Conservation (phyloP, 2,797 vertebrate species). For the Cebuella pygmaea region DNA sequence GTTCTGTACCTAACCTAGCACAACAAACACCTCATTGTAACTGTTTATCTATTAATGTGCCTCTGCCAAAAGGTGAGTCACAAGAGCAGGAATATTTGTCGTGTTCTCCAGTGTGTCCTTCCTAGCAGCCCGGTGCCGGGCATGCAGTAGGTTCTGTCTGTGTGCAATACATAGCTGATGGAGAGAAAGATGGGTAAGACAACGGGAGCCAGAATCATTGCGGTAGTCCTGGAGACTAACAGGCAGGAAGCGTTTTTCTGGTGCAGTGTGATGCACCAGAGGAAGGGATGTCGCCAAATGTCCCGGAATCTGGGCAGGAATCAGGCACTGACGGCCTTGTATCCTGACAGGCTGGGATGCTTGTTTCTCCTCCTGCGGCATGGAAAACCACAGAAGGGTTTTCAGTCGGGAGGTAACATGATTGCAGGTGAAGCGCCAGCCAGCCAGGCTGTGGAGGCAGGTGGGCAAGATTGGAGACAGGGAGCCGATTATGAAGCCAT, state of each 20-base stretch:
- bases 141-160: neutral
- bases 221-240: neutral
- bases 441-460: neutral
- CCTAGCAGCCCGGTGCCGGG: neutral
- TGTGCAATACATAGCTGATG: neutral
- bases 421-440: neutral
- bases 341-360: neutral
- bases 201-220: neutral
- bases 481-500: neutral
- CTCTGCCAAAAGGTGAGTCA: conserved; percentile 20
- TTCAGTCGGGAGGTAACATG: neutral
- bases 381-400: neutral
- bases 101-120: neutral
- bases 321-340: neutral
- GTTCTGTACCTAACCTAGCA: neutral
- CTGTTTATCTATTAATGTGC: neutral
- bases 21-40: neutral
- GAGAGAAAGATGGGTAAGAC: neutral
- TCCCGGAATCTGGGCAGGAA: neutral
- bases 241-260: neutral
- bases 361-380: neutral
- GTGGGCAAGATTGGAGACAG: neutral
- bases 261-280: neutral
- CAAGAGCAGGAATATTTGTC: neutral
- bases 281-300: neutral